Evolutionary conservation across 1,140 invertebrate species (phyloP), one percentile per base, ranked within the genome.

Genomic region (Ceratina japonica): DNA sequence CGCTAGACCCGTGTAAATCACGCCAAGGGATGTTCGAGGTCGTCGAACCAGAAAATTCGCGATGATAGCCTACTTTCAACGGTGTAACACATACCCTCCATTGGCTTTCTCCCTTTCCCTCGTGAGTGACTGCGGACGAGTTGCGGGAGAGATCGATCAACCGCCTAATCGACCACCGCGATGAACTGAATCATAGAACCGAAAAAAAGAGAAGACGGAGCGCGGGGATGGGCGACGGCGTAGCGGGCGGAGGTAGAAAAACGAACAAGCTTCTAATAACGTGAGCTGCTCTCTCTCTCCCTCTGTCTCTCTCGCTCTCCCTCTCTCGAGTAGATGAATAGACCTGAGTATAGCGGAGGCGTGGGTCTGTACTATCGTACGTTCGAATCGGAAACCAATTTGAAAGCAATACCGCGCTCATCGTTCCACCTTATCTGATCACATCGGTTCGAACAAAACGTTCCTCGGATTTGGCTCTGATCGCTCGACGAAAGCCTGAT

Each of bases 361-460:
- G 88, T 88, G 84, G 85, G 83, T 86, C 83, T 84, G 84, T 69
- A 68, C 82, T 91, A 92, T 92, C 91, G 82, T 81, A 83, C 84
- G 88, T 88, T 89, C 84, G 89, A 91, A 92, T 92, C 91, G 90
- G 87, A 90, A 92, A 92, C 88, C 91, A 92, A 92, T 92, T 91
- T 91, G 87, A 89, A 89, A 91, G 89, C 88, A 91, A 91, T 92
- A 91, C 86, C 86, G 86, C 80, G 87, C 87, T 90, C 88, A 89
- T 89, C 87, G 81, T 81, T 79, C 86, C 69, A 71, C 80, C 79
- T 89, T 90, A 90, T 90, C 89, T 88, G 89, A 90, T 89, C 84
- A 64, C 68, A 64, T 65, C 73, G 75, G 81, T 58, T 75, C 73
- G 81, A 89, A 88, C 83, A 83, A 87, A 89, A 78, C 79, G 86